Percentiles rank a stretch among this genome's conserved stretches.
Evolutionary conservation across 1,140 invertebrate species (phyloP).

Genomic region (Drosophila tropicalis): DNA sequence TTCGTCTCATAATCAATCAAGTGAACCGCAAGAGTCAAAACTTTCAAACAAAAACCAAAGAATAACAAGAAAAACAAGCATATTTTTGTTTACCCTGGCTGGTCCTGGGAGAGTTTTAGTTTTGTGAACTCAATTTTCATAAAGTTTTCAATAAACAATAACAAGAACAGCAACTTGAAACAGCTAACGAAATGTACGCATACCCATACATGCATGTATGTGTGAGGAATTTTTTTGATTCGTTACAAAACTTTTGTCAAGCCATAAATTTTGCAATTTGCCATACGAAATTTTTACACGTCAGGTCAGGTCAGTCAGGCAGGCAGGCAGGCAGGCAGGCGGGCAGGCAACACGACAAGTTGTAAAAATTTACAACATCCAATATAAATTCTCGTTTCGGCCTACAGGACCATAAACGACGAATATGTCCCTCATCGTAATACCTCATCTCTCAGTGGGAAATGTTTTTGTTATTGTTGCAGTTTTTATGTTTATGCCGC

Average conservation of each 20-base stretch:
- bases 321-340: no score
- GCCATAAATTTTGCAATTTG: slow-evolving; percentile 31
- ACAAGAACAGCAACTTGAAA: slow-evolving; percentile 16
- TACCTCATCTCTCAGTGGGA: slow-evolving; percentile 24
- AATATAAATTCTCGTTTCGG: slow-evolving; percentile 43
- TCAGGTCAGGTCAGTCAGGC: slow-evolving; percentile 15
- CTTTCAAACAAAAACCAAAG: slow-evolving; percentile 41
- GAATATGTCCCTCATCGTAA: slow-evolving; percentile 38
- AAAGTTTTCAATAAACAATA: slow-evolving; percentile 48
- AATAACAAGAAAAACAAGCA: slow-evolving; percentile 20
- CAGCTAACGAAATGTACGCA: background rate
- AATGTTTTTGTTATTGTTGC: slow-evolving; percentile 39
- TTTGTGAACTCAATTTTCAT: slow-evolving; percentile 33
- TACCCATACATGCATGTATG: background rate
- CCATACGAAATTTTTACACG: slow-evolving; percentile 51
- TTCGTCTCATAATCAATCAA: slow-evolving; percentile 48
- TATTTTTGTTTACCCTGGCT: background rate
- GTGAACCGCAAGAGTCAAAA: slow-evolving; percentile 27
- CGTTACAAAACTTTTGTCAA: slow-evolving; percentile 4
- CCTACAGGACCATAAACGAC: slow-evolving; percentile 42
- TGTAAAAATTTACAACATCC: slow-evolving; percentile 45
- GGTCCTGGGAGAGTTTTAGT: slow-evolving; percentile 26
- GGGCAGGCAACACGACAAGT: slow-evolving; percentile 32
- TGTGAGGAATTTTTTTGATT: background rate
- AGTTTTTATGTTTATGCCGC: slow-evolving; percentile 46